Conservation (phyloP, 2,113 vertebrate species). For the Saimiri boliviensis region DNA sequence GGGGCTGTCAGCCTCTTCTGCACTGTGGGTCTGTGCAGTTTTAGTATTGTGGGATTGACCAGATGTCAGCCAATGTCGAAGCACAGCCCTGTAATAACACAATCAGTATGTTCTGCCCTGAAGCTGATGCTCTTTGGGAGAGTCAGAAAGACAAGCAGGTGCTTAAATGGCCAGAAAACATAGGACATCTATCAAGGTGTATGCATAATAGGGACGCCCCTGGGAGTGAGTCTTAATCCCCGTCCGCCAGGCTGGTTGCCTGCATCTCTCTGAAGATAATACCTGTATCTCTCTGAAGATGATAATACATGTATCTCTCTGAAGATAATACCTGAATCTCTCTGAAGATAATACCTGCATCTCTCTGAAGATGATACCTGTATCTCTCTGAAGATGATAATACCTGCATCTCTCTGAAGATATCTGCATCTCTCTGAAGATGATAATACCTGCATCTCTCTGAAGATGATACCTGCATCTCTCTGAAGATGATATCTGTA, state of each 20-base stretch:
- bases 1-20: conserved; percentile 24
- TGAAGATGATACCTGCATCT: not conserved
- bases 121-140: not conserved
- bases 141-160: not conserved
- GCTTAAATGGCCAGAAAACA: not conserved
- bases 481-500: not conserved
- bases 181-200: not conserved
- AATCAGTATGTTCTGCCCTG: not conserved
- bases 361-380: not conserved
- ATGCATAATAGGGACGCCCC: not conserved
- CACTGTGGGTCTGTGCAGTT: not conserved
- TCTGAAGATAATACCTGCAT: not conserved
- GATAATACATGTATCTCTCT: not conserved
- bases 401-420: not conserved
- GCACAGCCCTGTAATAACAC: not conserved
- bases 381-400: too few species aligned
- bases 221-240: not conserved
- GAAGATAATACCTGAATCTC: not conserved
- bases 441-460: too few species aligned
- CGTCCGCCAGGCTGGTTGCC: not conserved
- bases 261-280: not conserved
- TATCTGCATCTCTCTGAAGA: too few species aligned
- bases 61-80: conserved; percentile 56
- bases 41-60: conserved; percentile 48
- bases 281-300: not conserved